Evolutionary conservation across 2,113 vertebrate species (phyloP), one percentile per base, ranked within the genome.

Genomic region (Delphinus delphis): DNA sequence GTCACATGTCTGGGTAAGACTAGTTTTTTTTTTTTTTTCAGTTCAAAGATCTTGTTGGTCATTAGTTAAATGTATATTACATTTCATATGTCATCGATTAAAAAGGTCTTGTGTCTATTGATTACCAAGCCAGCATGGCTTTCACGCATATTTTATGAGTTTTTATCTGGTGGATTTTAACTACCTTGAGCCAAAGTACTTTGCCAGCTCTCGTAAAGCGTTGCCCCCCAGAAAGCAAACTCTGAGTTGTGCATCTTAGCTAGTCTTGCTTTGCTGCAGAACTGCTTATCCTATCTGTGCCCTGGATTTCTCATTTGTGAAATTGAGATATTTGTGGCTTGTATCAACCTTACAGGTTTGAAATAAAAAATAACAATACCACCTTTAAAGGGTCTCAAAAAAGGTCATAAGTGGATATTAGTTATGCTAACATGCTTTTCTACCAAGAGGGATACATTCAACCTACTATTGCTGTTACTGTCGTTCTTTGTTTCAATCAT

Each of bases 21-120:
- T 28, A 97, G 82, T 58, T 14, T 50, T 50, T 97, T 50, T 87
- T 21, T n/a, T 92, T 53, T 97, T 55, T 87, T 18, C 91, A 98
- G 95, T 97, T 97, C 86, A 92, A 94, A 92, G 58, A 90, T 62
- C 74, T 50, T 28, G 26, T 68, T 23, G 1, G 11, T 79, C 90
- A 92, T 91, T 96, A 88, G 13, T 96, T 94, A 86, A 96, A 93
- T 87, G 9, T 47, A 33, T n/a, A 86, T 53, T 84, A 71, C 0
- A 62, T 53, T 58, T 84, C 74, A 15, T 47, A 70, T 38, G 53
- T 36, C 50, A 90, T 28, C 53, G 44, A 95, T 60, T 91, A 71
- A 82, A 87, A 88, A 94, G 2, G 28, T 5, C 73, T 95, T 73
- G 50, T 84, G n/a, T 77, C 87, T 95, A 20, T 68, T 55, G 71